Base-by-base conservation (phyloP, 2,797 vertebrate species). In the Rhabdomys pumilio region DNA sequence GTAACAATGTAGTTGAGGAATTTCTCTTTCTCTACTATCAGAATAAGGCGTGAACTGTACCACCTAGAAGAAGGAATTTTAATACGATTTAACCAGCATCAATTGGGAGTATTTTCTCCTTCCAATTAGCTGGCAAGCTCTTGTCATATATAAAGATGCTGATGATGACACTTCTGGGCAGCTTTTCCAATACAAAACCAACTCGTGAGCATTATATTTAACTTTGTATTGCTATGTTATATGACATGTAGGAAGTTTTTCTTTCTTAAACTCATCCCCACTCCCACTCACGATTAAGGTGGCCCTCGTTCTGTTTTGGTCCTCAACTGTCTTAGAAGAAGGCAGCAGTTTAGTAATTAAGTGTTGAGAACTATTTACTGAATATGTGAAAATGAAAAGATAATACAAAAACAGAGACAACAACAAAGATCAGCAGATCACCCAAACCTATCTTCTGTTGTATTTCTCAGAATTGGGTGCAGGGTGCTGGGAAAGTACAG, bases 1-100 rank as follows among this genome's bases (percentile, higher is more conserved):
- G 92, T 95, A 97, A 91, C 89, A 96, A 95, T 93, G 88, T 34
- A 96, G 90, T 59, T 80, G 67, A 95, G 61, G 89, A 14, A 50
- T 96, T 97, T 95, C 63, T 96, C 13, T 87, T 41, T 13, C 83
- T 96, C 89, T 95, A 34, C 50, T 79, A 72, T 89, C 22, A 38
- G 53, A 44, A 19, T 69, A 73, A 95, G 82, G 77, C 6, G 26
- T 88, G 94, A 97, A 96, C 93, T 91, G 88, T 83, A 55, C 26
- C 44, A 61, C n/a, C 89, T 72, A 96, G 90, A 77, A 26, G 80
- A 80, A 57, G 80, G 34, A 67, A 31, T 55, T 61, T 96, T 96
- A 96, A 57, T 20, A 0, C 80, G 76, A 65, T 72, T 41, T 50
- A 69, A 19, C 38, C 47, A 53, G 76, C 53, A 31, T 14, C 3